phyloP scores from a whole-genome alignment of 2,113 vertebrate species.

The Monarcha castaneiventris region DNA sequence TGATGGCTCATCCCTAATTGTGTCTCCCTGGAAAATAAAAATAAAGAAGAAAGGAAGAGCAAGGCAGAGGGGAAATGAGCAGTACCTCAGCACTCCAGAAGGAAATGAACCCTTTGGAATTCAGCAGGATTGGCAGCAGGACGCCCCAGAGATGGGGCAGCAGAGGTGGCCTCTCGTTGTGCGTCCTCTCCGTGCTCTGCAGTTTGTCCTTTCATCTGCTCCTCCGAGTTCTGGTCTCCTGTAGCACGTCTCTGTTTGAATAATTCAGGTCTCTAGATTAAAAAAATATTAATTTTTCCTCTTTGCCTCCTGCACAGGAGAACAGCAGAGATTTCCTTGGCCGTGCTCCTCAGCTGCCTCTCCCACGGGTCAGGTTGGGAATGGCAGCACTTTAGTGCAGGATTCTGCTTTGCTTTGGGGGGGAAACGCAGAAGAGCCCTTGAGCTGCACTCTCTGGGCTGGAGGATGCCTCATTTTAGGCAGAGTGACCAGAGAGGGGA shows the following conservation, averaged over 20 bases:
- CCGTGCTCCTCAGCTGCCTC: not conserved
- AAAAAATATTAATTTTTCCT: not conserved
- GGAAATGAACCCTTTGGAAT: not conserved
- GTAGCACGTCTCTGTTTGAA: not conserved
- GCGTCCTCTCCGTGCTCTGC: not conserved
- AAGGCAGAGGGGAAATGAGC: not conserved
- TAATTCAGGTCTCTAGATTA: not conserved
- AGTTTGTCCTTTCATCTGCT: not conserved
- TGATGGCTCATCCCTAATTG: not conserved
- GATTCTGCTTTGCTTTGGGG: not conserved
- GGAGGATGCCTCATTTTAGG: not conserved
- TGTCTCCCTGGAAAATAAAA: not conserved
- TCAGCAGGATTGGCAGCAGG: not conserved
- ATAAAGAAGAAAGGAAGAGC: not conserved
- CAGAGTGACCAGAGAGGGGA: not conserved
- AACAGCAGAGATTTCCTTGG: not conserved
- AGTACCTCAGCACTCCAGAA: not conserved
- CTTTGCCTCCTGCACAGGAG: not conserved
- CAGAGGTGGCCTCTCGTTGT: not conserved
- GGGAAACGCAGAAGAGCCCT: rapidly evolving
- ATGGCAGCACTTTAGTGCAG: not conserved
- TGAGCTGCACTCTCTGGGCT: not conserved
- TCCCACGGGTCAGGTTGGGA: not conserved
- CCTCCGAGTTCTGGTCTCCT: not conserved
- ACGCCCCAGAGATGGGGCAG: not conserved